Percentiles rank a stretch among this genome's conserved stretches.
Conservation (phyloP, 2,113 vertebrate genomes). For the Himantopus leucocephalus region DNA sequence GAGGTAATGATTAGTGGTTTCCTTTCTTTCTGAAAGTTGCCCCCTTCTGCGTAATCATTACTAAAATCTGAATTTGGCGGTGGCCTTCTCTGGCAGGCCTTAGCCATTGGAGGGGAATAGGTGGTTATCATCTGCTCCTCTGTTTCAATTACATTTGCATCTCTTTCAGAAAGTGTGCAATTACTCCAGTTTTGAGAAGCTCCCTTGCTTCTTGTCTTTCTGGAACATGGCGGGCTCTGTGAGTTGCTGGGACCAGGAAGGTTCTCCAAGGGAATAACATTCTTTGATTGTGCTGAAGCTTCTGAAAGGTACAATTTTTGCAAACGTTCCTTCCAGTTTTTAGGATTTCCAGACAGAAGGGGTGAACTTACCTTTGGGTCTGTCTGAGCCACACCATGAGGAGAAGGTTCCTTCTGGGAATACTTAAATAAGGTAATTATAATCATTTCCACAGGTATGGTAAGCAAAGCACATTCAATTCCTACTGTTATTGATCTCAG, state of each 20-base stretch:
- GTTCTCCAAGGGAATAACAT: neutral
- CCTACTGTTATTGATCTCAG: constrained; percentile 50
- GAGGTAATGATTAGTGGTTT: neutral
- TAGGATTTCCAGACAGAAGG: neutral
- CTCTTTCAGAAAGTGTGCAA: neutral
- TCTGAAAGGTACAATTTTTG: neutral
- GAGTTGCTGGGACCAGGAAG: neutral
- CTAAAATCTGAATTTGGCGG: neutral
- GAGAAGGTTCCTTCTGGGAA: constrained; percentile 26
- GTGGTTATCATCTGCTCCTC: rapidly evolving
- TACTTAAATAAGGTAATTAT: constrained; percentile 62
- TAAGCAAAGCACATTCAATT: constrained; percentile 67
- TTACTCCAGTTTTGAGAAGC: neutral
- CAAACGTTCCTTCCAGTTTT: neutral
- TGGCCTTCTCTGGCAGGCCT: neutral
- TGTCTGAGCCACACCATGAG: neutral
- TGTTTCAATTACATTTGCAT: constrained; percentile 12
- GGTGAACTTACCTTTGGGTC: neutral
- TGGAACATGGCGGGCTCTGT: neutral
- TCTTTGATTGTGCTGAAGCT: neutral
- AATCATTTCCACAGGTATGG: constrained; percentile 48
- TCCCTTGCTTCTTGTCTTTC: neutral
- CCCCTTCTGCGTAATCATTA: rapidly evolving
- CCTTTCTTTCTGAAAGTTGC: neutral
- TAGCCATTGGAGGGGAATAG: neutral